Percentiles rank a stretch among this genome's conserved stretches.
Conservation (phyloP, 2,113 vertebrate species). For the Thamnaconus septentrionalis region DNA sequence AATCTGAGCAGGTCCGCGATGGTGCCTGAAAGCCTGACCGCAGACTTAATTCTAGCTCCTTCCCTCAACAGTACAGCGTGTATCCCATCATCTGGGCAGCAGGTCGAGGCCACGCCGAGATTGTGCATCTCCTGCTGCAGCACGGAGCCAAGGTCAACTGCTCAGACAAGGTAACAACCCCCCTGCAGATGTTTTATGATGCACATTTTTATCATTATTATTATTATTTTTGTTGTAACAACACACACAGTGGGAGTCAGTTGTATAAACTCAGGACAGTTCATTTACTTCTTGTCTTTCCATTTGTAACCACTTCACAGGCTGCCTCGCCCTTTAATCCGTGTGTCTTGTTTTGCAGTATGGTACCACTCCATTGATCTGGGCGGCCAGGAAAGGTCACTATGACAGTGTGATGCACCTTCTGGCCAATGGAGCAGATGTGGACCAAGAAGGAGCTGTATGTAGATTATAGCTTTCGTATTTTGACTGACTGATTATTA, state of each 20-base stretch:
- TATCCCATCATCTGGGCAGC: constrained; percentile 99
- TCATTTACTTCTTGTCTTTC: constrained; percentile 1
- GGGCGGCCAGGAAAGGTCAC: constrained; percentile 94
- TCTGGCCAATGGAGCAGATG: constrained; percentile 92
- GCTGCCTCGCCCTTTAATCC: not conserved
- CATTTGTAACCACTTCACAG: not conserved
- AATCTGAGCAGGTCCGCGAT: too few species aligned
- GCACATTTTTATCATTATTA: not conserved
- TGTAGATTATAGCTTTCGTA: constrained; percentile 33
- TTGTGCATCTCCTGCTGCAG: constrained; percentile 88
- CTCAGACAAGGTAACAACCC: constrained; percentile 89
- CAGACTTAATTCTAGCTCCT: constrained; percentile 6
- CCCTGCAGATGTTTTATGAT: constrained; percentile 22
- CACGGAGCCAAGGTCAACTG: constrained; percentile 97
- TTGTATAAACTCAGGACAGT: not conserved
- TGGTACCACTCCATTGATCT: constrained; percentile 94
- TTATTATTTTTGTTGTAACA: constrained; percentile 25
- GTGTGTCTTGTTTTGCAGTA: constrained; percentile 76
- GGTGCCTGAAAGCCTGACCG: too few species aligned
- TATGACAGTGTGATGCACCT: constrained; percentile 91
- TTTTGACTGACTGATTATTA: too few species aligned
- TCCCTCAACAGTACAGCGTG: constrained; percentile 90
- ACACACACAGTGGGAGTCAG: not conserved
- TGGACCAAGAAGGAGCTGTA: constrained; percentile 97
- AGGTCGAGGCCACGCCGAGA: constrained; percentile 90